Percentiles rank a stretch among this genome's conserved stretches.
phyloP scores from a whole-genome alignment of 2,888 invertebrate species.

The Prosopocoilus inquinatus region DNA sequence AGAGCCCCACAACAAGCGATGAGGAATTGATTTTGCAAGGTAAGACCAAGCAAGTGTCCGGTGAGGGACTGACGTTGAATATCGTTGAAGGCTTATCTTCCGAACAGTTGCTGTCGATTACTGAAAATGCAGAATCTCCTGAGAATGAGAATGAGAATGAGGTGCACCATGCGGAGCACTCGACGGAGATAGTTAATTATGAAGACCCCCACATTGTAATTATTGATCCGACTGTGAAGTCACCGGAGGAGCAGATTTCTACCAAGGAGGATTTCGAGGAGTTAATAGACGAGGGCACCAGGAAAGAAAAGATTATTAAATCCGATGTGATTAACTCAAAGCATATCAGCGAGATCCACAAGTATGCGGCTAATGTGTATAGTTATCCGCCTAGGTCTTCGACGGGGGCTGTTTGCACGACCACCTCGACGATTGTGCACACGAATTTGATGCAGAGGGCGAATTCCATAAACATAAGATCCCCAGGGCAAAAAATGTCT shows the following conservation, averaged over 20 bases:
- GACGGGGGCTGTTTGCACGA: slow-evolving; percentile 13
- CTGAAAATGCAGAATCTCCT: slow-evolving; percentile 52
- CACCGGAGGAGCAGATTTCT: slow-evolving; percentile 63
- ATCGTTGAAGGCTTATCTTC: slow-evolving; percentile 47
- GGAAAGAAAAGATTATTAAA: slow-evolving; percentile 52
- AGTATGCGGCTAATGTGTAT: slow-evolving; percentile 41
- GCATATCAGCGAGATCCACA: slow-evolving; percentile 47
- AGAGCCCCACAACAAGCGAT: slow-evolving; percentile 50
- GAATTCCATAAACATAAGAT: slow-evolving; percentile 23
- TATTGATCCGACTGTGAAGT: slow-evolving; percentile 58
- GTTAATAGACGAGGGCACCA: slow-evolving; percentile 62
- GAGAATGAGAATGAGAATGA: slow-evolving; percentile 52
- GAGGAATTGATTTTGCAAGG: slow-evolving; percentile 48
- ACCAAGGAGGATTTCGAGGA: slow-evolving; percentile 68
- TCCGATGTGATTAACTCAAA: slow-evolving; percentile 39
- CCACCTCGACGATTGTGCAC: slow-evolving; percentile 10
- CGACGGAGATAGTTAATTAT: slow-evolving; percentile 42
- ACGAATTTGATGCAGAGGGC: slow-evolving; percentile 9
- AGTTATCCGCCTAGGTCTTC: slow-evolving; percentile 35
- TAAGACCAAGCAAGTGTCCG: slow-evolving; percentile 41
- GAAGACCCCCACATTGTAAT: slow-evolving; percentile 63
- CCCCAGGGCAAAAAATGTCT: slow-evolving; percentile 23
- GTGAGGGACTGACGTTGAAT: slow-evolving; percentile 30
- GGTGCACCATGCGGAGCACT: slow-evolving; percentile 36
- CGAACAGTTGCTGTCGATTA: slow-evolving; percentile 50